phyloP scores from a whole-genome alignment of 1,140 invertebrate genomes.

The Brachionus plicatilis region DNA sequence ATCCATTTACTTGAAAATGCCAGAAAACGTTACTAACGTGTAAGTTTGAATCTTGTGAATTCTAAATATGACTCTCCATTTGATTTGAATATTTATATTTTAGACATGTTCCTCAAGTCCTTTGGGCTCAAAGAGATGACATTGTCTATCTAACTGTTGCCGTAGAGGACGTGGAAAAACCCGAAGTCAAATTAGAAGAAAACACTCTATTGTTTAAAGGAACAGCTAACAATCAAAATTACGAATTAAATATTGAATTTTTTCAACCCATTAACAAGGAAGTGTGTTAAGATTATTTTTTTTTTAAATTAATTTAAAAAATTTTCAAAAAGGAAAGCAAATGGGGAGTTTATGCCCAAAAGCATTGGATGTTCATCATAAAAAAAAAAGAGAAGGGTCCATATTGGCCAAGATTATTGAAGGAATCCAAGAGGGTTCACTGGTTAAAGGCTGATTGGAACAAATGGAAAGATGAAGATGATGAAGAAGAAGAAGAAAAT shows the following conservation, averaged over 20 bases:
- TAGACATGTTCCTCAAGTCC: conserved; percentile 65
- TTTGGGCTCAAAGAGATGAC: conserved; percentile 81
- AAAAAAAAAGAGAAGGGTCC: conserved; percentile 67
- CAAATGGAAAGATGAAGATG: conserved; percentile 91
- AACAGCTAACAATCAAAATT: background rate
- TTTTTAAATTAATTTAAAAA: background rate
- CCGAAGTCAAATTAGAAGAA: conserved; percentile 72
- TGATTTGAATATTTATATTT: too few species aligned
- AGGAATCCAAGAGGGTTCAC: conserved; percentile 78
- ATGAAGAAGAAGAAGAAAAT: conserved; percentile 59
- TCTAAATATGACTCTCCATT: too few species aligned
- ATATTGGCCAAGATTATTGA: conserved; percentile 79
- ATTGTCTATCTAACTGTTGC: conserved; percentile 77
- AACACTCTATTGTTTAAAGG: conserved; percentile 72
- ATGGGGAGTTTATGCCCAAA: conserved; percentile 62
- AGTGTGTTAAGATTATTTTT: background rate
- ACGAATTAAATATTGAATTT: conserved; percentile 14
- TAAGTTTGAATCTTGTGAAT: background rate
- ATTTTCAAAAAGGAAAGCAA: conserved; percentile 59
- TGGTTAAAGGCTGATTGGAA: conserved; percentile 96
- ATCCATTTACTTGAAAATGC: background rate
- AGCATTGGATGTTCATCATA: conserved; percentile 69
- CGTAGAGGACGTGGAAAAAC: conserved; percentile 79
- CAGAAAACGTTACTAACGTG: conserved; percentile 26
- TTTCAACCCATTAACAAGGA: background rate